Percentiles rank a stretch among this genome's conserved stretches.
Conservation (phyloP, 2,888 invertebrate species). For the Hyposoter dolosus region DNA sequence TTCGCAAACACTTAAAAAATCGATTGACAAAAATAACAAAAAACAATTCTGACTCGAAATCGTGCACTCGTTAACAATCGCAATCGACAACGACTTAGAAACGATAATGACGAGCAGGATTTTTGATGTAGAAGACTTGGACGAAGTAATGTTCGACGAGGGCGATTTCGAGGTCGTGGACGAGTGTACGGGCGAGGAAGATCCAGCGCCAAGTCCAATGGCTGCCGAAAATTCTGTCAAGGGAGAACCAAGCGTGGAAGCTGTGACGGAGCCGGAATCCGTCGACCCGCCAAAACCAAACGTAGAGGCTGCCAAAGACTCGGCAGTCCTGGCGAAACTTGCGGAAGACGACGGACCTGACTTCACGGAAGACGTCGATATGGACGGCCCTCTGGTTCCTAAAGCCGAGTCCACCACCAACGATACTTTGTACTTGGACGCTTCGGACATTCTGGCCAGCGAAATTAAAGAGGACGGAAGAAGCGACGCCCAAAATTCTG, state of each 20-base stretch:
- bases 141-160: constrained; percentile 75
- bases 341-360: constrained; percentile 49
- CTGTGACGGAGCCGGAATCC: not conserved
- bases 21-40: too few relatives aligned
- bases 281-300: not conserved
- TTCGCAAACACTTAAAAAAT: too few relatives aligned
- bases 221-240: constrained; percentile 58
- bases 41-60: too few relatives aligned
- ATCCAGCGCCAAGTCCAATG: constrained; percentile 40
- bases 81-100: not conserved
- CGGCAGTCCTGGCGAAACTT: constrained; percentile 22
- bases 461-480: constrained; percentile 33
- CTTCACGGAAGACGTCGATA: constrained; percentile 72
- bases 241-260: constrained; percentile 66
- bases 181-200: constrained; percentile 77
- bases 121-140: constrained; percentile 72
- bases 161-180: constrained; percentile 80
- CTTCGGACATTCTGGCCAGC: constrained; percentile 31
- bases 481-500: not conserved
- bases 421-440: constrained; percentile 42
- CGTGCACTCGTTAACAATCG: too few relatives aligned
- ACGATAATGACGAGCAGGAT: not conserved
- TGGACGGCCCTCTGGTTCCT: constrained; percentile 64
- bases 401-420: constrained; percentile 33
- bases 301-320: constrained; percentile 9